Evolutionary conservation across 2,888 invertebrate genomes (phyloP).

Genomic region (Nowickia ferox): DNA sequence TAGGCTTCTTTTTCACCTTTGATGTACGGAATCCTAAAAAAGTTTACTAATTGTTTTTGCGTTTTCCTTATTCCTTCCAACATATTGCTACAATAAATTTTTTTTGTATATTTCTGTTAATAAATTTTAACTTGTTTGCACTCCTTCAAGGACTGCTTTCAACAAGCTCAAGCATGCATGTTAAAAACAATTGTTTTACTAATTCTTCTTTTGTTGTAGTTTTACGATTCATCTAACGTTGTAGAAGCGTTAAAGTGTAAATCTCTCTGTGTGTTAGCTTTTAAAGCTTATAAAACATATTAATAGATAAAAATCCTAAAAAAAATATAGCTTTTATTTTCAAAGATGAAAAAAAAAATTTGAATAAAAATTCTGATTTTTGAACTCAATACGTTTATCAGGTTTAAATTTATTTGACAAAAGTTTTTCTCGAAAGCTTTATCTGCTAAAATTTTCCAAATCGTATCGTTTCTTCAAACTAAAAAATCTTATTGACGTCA

Average conservation of each 20-base stretch:
- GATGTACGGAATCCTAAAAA: background rate
- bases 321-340: constrained; percentile 31
- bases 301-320: constrained; percentile 4
- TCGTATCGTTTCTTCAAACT: too few species aligned
- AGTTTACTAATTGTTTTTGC: background rate
- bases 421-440: too few species aligned
- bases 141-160: constrained; percentile 15
- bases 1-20: too few species aligned
- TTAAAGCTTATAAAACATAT: constrained; percentile 22
- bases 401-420: too few species aligned
- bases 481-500: too few species aligned
- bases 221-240: constrained; percentile 42
- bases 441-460: too few species aligned
- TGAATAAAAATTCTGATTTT: background rate
- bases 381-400: too few species aligned
- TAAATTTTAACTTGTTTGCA: background rate
- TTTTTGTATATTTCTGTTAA: too few species aligned
- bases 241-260: constrained; percentile 63
- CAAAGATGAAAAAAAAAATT: background rate
- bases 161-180: constrained; percentile 40
- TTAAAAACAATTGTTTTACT: constrained; percentile 67
- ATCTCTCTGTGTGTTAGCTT: constrained; percentile 18
- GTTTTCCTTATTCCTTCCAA: too few species aligned
- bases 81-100: too few species aligned
- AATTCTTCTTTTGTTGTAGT: constrained; percentile 55